phyloP scores from a whole-genome alignment of 2,888 invertebrate species.

The Mesochorus sp. region DNA sequence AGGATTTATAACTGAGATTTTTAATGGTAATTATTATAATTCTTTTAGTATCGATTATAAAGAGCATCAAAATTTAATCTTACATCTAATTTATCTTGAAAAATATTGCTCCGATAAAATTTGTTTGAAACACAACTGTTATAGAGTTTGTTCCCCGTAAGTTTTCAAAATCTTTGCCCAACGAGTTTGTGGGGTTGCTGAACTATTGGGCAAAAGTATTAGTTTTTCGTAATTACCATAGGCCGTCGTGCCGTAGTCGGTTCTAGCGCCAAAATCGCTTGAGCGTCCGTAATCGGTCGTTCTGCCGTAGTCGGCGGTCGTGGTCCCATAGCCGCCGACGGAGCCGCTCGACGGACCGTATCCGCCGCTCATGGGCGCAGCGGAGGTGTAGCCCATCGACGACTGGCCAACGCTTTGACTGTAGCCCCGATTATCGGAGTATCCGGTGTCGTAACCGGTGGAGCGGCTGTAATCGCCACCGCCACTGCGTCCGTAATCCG shows the following conservation, averaged over 20 bases:
- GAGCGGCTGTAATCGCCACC: constrained; percentile 79
- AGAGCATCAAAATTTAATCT: too few relatives aligned
- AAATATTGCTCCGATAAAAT: too few relatives aligned
- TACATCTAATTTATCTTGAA: too few relatives aligned
- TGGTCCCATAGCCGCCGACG: constrained; percentile 78
- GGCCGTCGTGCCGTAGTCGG: constrained; percentile 76
- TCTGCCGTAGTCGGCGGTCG: constrained; percentile 78
- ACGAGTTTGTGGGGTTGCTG: too few relatives aligned
- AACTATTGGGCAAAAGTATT: constrained; percentile 15
- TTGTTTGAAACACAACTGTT: too few relatives aligned
- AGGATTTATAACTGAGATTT: too few relatives aligned
- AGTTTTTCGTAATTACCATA: constrained; percentile 50
- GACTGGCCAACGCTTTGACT: constrained; percentile 78
- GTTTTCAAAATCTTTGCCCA: too few relatives aligned
- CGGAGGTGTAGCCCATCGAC: constrained; percentile 77
- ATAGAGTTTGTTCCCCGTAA: too few relatives aligned
- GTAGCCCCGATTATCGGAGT: constrained; percentile 78
- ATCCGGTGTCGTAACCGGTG: constrained; percentile 78
- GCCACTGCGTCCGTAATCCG: constrained; percentile 78
- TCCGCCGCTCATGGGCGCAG: constrained; percentile 78
- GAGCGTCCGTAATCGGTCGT: constrained; percentile 77
- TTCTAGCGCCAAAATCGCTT: constrained; percentile 77
- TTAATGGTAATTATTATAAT: too few relatives aligned
- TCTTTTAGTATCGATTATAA: too few relatives aligned
- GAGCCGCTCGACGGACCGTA: constrained; percentile 78